Evolutionary conservation across 2,888 invertebrate genomes (phyloP), one percentile per base, ranked within the genome.

Genomic region (Cephalotes varians): DNA sequence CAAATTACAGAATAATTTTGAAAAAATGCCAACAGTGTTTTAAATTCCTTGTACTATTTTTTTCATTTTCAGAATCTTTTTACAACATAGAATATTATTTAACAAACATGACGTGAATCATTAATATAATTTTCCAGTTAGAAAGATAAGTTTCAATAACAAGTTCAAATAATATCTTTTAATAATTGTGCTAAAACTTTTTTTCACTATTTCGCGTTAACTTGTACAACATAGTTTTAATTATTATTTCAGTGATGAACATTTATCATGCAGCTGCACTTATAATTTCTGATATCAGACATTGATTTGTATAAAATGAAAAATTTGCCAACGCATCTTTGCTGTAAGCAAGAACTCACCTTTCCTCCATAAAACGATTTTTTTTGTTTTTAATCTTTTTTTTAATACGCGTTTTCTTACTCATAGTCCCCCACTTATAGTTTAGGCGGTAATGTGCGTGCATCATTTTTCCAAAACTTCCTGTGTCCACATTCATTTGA

Each of bases 401-500:
- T 73, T 51, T 74, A 62, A 74, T 62, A 49, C 47, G n/a, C n/a
- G n/a, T n/a, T n/a, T n/a, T n/a, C 9, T 49, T 74, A n/a, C 37
- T 34, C 62, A 49, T 47, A n/a, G n/a, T n/a, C n/a, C n/a, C n/a
- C 60, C 18, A 49, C 12, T 62, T 49, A 44, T 62, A 49, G 12
- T 21, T 4, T 4, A 18, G 10, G 9, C 62, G 37, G n/a, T 76
- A 76, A 76, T 51, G 49, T 37, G 64, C 7, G 47, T 2, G 18
- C 47, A 5, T 62, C 47, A 21, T 74, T 49, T 74, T 44, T n/a
- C n/a, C n/a, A 18, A 44, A n/a, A 28, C 37, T 74, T 37, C 31
- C 18, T 74, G 71, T 54, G 51, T 54, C 54, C 71, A 71, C 37
- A 71, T 71, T 71, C 71, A 71, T 71, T 71, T 10, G 51, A 69